Evolutionary conservation across 1,140 invertebrate genomes (phyloP).

Genomic region (Drosophila ambigua): DNA sequence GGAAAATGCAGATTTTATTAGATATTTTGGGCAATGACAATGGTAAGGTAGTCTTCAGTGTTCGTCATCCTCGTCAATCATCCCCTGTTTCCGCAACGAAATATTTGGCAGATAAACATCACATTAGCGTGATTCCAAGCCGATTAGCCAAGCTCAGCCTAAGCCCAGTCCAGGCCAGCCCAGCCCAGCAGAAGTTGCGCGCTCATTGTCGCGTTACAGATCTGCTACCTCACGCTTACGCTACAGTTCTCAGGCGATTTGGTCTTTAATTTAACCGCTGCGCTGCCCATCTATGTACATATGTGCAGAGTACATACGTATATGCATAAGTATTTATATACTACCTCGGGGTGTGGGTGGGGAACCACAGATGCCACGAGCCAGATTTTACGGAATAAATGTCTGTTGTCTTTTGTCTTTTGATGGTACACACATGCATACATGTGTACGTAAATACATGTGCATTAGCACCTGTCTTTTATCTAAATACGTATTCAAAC

Average conservation of each 20-base stretch:
- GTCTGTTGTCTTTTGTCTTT: too few relatives aligned
- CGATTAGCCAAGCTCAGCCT: slow-evolving; percentile 47
- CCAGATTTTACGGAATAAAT: too few relatives aligned
- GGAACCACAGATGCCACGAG: too few relatives aligned
- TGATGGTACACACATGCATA: too few relatives aligned
- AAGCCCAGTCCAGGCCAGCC: background rate
- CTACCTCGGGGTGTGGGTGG: too few relatives aligned
- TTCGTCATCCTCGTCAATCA: slow-evolving; percentile 28
- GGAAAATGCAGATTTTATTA: slow-evolving; percentile 56
- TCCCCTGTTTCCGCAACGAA: slow-evolving; percentile 21
- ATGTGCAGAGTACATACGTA: too few relatives aligned
- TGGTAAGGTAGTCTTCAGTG: slow-evolving; percentile 5
- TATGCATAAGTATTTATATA: too few relatives aligned
- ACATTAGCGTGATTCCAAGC: slow-evolving; percentile 70
- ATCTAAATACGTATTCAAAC: too few relatives aligned
- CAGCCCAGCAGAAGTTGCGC: slow-evolving; percentile 28
- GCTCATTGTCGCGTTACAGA: slow-evolving; percentile 13
- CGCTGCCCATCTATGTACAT: too few relatives aligned
- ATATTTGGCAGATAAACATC: slow-evolving; percentile 59
- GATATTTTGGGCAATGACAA: slow-evolving; percentile 22
- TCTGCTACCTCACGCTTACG: slow-evolving; percentile 33
- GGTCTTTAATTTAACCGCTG: too few relatives aligned
- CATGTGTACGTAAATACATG: too few relatives aligned
- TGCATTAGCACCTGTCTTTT: too few relatives aligned
- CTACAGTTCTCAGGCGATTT: background rate